A percentile compares a stretch with the other conserved stretches of the same genome.
These are phyloP conservation scores for Pardalotus punctatus DNA, from an alignment of 2,113 vertebrate genomes.

Conservation along the genomic window DNA sequence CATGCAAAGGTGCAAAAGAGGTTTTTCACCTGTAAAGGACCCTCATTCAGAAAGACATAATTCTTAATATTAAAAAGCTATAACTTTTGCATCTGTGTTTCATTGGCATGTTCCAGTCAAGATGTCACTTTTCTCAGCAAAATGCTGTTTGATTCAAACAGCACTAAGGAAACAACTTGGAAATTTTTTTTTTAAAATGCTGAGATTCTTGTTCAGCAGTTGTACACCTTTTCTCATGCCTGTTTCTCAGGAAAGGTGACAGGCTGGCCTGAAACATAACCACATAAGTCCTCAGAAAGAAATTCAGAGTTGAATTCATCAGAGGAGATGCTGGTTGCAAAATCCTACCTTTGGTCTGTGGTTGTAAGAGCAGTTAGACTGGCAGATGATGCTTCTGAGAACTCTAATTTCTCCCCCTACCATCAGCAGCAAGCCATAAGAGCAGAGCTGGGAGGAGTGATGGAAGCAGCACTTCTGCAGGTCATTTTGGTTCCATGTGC, in stretches of 20 bases:
- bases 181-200: neutral
- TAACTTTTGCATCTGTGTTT: neutral
- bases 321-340: neutral
- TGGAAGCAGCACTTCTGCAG: neutral
- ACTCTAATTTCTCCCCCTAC: neutral
- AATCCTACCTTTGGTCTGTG: neutral
- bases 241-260: neutral
- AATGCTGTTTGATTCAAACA: neutral
- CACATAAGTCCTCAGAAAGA: neutral
- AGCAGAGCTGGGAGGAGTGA: neutral
- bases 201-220: neutral
- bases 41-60: neutral
- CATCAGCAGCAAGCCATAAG: neutral
- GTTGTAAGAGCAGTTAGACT: neutral
- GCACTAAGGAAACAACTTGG: neutral
- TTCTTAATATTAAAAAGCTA: neutral
- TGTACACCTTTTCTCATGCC: neutral
- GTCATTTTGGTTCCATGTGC: accelerated
- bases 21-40: neutral
- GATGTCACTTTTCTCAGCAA: conserved; percentile 1
- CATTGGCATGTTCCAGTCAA: neutral
- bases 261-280: neutral
- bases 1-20: neutral
- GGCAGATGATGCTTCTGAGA: neutral
- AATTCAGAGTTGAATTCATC: neutral